Evolutionary conservation across 2,113 vertebrate genomes (phyloP).

Genomic region (Perognathus longimembris): DNA sequence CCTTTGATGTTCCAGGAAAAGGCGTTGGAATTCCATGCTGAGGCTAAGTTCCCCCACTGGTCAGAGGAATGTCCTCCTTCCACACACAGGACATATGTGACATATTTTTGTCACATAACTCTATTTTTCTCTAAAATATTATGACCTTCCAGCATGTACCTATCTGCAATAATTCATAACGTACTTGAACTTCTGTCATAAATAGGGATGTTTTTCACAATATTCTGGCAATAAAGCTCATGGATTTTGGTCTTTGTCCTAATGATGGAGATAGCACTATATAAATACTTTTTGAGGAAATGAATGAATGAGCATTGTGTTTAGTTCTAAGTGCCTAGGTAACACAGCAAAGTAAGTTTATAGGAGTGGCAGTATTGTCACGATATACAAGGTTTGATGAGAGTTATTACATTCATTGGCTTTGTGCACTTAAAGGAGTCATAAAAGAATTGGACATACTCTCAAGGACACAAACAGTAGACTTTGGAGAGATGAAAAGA

Average conservation of each 20-base stretch:
- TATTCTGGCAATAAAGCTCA: neutral
- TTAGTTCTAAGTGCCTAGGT: neutral
- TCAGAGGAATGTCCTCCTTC: too few species aligned
- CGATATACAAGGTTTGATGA: neutral
- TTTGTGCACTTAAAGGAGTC: neutral
- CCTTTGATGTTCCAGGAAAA: too few species aligned
- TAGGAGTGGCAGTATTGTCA: neutral
- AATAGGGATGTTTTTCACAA: neutral
- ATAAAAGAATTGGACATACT: neutral
- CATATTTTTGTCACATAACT: neutral
- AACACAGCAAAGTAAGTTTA: neutral
- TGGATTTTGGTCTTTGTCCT: neutral
- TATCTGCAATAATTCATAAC: neutral
- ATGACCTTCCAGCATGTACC: neutral
- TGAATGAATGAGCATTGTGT: neutral
- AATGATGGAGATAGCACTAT: neutral
- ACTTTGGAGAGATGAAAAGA: neutral
- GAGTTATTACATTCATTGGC: neutral
- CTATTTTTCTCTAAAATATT: neutral
- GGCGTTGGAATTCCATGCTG: too few species aligned
- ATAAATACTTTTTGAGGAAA: conserved; percentile 29
- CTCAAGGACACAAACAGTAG: neutral
- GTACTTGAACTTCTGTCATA: neutral
- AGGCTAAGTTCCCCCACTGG: too few species aligned
- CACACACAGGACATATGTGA: neutral